Evolutionary conservation across 2,113 vertebrate species (phyloP).

Genomic region (Neogobius melanostomus): DNA sequence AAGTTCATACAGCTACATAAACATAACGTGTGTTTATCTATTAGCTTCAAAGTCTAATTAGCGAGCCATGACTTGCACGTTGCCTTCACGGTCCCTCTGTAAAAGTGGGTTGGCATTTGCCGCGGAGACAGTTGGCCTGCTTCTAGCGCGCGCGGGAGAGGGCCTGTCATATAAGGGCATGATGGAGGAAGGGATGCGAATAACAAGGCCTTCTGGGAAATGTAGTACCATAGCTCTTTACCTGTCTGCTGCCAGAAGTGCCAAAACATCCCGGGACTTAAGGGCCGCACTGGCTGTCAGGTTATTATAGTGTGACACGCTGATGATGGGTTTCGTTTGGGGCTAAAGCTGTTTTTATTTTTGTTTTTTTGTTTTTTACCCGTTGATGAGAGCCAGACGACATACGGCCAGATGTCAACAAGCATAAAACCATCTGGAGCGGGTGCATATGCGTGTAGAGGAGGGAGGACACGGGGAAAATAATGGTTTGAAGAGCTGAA

Average conservation of each 20-base stretch:
- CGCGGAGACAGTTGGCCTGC: constrained; percentile 53
- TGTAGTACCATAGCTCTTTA: constrained; percentile 14
- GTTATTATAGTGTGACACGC: constrained; percentile 48
- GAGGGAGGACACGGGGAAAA: constrained; percentile 7
- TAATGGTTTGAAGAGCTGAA: background rate
- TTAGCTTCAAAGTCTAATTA: no score
- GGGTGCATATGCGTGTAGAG: background rate
- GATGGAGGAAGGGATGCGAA: constrained; percentile 32
- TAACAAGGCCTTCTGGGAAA: constrained; percentile 65
- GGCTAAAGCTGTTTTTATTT: constrained; percentile 47
- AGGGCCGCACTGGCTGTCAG: background rate
- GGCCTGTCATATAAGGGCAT: constrained; percentile 56
- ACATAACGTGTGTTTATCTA: no score
- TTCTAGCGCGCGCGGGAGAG: constrained; percentile 50
- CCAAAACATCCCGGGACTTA: constrained; percentile 18
- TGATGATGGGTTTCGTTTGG: constrained; percentile 50
- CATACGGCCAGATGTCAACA: constrained; percentile 33
- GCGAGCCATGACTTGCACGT: constrained; percentile 37
- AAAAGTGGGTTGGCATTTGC: constrained; percentile 57
- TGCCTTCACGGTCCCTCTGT: constrained; percentile 13
- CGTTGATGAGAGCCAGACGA: background rate
- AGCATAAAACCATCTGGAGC: constrained; percentile 63
- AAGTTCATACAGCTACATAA: no score
- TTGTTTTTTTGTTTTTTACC: background rate
- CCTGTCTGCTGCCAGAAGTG: constrained; percentile 58